phyloP scores from a whole-genome alignment of 2,888 invertebrate genomes.

The Plagodis pulveraria region DNA sequence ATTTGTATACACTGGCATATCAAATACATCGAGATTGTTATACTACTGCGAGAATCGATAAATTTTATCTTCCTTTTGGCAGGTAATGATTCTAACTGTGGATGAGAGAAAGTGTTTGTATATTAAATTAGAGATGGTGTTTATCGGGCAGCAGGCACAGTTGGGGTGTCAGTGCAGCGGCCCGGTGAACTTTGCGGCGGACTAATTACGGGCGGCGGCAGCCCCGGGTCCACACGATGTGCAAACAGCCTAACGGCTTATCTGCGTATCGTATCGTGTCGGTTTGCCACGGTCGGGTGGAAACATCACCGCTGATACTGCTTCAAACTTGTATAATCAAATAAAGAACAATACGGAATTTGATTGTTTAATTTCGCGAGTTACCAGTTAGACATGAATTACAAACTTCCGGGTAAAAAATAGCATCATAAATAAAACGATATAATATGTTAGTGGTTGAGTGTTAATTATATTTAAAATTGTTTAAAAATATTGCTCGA shows the following conservation, averaged over 20 bases:
- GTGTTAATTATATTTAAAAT: too few species aligned
- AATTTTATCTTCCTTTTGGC: too few species aligned
- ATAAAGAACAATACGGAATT: too few species aligned
- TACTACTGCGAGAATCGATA: too few species aligned
- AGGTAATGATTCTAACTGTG: slow-evolving; percentile 1
- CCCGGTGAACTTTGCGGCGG: slow-evolving; percentile 67
- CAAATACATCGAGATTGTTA: too few species aligned
- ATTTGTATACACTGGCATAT: too few species aligned
- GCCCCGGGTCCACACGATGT: slow-evolving; percentile 59
- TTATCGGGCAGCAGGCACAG: slow-evolving; percentile 46
- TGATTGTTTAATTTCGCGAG: too few species aligned
- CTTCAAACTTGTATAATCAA: background rate
- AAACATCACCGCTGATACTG: slow-evolving; percentile 34
- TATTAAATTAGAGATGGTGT: slow-evolving; percentile 26
- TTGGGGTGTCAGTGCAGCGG: slow-evolving; percentile 59
- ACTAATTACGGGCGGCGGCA: slow-evolving; percentile 63
- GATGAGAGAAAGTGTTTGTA: slow-evolving; percentile 23
- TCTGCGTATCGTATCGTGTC: slow-evolving; percentile 56
- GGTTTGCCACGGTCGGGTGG: slow-evolving; percentile 38
- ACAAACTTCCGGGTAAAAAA: too few species aligned
- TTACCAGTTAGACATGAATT: too few species aligned
- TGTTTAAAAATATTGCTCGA: too few species aligned
- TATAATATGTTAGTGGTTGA: too few species aligned
- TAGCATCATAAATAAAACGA: too few species aligned
- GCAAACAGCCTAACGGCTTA: slow-evolving; percentile 68